These are phyloP conservation scores for Verasper variegatus DNA, from an alignment of 2,113 vertebrate genomes.

Conservation along the genomic window DNA sequence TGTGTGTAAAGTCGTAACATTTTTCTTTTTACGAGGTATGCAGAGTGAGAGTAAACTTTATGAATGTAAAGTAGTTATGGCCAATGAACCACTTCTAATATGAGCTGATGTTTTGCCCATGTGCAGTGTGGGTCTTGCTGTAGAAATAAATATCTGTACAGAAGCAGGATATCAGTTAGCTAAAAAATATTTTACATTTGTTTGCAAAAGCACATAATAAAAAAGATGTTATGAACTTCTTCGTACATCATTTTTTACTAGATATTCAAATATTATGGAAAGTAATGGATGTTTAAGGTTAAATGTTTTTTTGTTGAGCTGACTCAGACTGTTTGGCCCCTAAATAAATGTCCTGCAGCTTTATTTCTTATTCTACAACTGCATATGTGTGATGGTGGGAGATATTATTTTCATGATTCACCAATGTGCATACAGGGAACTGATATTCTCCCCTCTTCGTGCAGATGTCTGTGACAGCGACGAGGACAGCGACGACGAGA, in stretches of 20 bases:
- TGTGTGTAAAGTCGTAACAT: conserved; percentile 40
- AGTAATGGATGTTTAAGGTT: neutral
- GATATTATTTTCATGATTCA: conserved; percentile 3
- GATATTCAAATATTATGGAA: neutral
- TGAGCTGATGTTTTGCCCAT: neutral
- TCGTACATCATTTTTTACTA: neutral
- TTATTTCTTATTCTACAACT: neutral
- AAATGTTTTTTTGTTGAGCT: neutral
- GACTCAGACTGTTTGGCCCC: neutral
- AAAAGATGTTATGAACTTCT: too few relatives aligned
- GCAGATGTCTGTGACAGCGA: conserved; percentile 94
- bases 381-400: conserved; percentile 1
- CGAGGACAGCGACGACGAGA: conserved; percentile 94
- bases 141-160: neutral
- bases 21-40: conserved; percentile 10
- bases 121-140: neutral
- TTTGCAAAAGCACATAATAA: too few relatives aligned
- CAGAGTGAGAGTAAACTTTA: neutral
- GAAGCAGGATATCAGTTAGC: too few relatives aligned
- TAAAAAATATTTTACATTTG: too few relatives aligned
- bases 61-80: neutral
- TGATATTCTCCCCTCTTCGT: conserved; percentile 15
- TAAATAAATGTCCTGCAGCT: neutral
- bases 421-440: neutral
- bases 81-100: conserved; percentile 15